Evolutionary conservation across 2,888 invertebrate species (phyloP), one percentile per base, ranked within the genome.

Genomic region (Ophion ventricosus): DNA sequence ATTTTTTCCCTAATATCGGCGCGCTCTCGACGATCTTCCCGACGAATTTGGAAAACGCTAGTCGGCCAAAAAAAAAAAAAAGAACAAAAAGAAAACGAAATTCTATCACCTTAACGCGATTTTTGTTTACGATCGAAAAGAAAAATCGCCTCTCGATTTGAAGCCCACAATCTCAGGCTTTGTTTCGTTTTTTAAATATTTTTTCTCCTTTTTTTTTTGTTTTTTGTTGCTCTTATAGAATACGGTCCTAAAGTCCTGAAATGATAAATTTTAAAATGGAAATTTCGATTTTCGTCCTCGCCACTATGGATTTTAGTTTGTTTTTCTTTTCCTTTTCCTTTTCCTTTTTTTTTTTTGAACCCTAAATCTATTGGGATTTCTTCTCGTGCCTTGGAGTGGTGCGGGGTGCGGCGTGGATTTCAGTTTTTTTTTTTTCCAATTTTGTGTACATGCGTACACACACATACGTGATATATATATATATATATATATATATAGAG

Each of bases 381-480:
- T 80, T 76, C 66, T 76, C 66, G 61, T 79, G 82, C 82, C 75
- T 79, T 84, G 84, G 84, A 84, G 84, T 84, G 84, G 84, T 84
- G 84, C 82, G 84, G 79, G 82, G 69, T 75, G 43, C 64, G 66
- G 66, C 17, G 20, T 74, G 64, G 74, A 67, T 75, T 63, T 75
- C 35, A 29, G 56, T 61, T 40, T 57, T 54, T 66, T 77, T 70
- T 11, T 2, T 64, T 23, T 57, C 17, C 10, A 35, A 49, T 43
- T 59, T 25, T 72, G 17, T 20, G 29, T 63, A 63, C 49, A 63
- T n/a, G 56, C n/a, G 17, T 7, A 1, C 23, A 54, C 26, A 59
- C 10, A 40, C 23, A 40, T 29, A 49, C n/a, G n/a, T n/a, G n/a
- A n/a, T 59, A 59, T 72, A 35, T 14, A 61, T 26, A 61, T 61